Conservation (phyloP, 2,888 invertebrate genomes). For the Dorcus parallelipipedus region DNA sequence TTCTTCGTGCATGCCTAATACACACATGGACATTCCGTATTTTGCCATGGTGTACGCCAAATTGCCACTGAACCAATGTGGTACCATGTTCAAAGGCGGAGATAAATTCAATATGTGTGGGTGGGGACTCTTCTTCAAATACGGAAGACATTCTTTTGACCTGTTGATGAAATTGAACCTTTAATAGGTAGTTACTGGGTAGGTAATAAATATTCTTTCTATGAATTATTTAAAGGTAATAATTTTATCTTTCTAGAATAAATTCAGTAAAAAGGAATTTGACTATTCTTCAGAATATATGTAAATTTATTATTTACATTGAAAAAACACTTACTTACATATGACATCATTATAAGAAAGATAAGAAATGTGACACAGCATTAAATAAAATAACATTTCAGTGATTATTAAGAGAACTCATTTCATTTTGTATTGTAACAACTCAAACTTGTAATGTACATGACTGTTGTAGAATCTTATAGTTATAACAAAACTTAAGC, state of each 20-base stretch:
- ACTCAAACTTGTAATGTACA: too few species aligned
- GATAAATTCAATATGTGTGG: conserved; percentile 94
- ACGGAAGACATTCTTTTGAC: conserved; percentile 86
- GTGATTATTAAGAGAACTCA: too few species aligned
- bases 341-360: too few species aligned
- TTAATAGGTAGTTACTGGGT: background rate
- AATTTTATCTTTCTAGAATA: background rate
- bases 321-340: too few species aligned
- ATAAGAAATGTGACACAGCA: too few species aligned
- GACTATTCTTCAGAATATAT: too few species aligned
- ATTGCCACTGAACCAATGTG: conserved; percentile 87
- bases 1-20: conserved; percentile 94
- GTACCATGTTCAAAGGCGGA: conserved; percentile 86
- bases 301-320: too few species aligned
- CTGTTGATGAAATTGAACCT: conserved; percentile 52
- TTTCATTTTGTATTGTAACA: too few species aligned
- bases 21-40: conserved; percentile 99
- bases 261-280: too few species aligned
- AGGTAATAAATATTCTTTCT: background rate
- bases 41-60: conserved; percentile 98
- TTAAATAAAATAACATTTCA: too few species aligned
- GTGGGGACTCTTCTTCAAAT: conserved; percentile 80
- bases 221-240: background rate
- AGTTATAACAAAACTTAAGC: too few species aligned
- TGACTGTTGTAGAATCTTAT: too few species aligned